phyloP scores from a whole-genome alignment of 2,888 invertebrate species.

The Helobdella robusta region DNA sequence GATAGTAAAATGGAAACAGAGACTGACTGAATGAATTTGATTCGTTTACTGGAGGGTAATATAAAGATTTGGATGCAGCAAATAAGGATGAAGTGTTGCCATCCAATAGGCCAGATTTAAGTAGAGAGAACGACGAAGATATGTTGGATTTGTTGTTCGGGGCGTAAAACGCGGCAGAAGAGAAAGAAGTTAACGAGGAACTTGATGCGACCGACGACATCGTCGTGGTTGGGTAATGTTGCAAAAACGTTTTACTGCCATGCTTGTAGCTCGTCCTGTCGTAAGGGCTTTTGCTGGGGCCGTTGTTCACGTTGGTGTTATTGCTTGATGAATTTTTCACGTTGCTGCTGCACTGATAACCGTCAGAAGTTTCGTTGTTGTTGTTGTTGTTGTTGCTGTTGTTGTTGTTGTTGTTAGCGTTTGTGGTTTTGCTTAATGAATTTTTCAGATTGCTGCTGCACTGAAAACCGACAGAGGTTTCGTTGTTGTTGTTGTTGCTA shows the following conservation, averaged over 20 bases:
- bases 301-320: too few species aligned
- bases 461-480: background rate
- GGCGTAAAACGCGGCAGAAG: background rate
- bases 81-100: background rate
- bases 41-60: background rate
- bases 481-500: background rate
- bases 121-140: background rate
- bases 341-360: too few species aligned
- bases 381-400: constrained; percentile 9
- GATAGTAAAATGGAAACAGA: constrained; percentile 14
- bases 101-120: too few species aligned
- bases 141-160: too few species aligned
- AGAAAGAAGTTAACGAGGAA: background rate
- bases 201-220: background rate
- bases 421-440: too few species aligned
- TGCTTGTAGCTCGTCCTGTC: too few species aligned
- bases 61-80: constrained; percentile 5
- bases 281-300: too few species aligned
- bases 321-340: too few species aligned
- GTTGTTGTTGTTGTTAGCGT: background rate
- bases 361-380: too few species aligned
- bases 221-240: background rate
- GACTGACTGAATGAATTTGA: background rate
- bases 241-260: too few species aligned
- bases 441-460: too few species aligned